These are phyloP conservation scores for Volucella zonaria DNA, from an alignment of 2,888 invertebrate species.

Conservation along the genomic window DNA sequence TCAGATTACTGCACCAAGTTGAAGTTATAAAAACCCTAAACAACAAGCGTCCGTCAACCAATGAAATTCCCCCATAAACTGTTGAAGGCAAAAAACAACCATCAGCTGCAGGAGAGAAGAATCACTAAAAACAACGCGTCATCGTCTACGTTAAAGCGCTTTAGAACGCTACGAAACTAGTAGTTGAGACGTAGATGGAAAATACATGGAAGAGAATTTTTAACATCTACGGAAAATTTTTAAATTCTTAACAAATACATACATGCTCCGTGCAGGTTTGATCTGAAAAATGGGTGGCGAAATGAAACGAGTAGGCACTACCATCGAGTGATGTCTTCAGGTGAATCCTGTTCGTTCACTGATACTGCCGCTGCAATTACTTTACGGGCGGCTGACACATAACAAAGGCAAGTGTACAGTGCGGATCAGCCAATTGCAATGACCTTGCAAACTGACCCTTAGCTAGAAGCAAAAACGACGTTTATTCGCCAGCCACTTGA, in stretches of 20 bases:
- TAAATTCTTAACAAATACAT: conserved; percentile 11
- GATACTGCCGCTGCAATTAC: background rate
- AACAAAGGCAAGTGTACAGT: background rate
- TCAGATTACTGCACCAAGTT: conserved; percentile 57
- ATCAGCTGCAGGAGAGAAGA: conserved; percentile 1
- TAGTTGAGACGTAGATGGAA: conserved; percentile 21
- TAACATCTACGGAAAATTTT: conserved; percentile 47
- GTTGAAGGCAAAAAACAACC: conserved; percentile 23
- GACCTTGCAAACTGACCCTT: conserved; percentile 60
- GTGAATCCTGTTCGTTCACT: background rate
- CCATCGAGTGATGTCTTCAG: background rate
- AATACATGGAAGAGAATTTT: conserved; percentile 20
- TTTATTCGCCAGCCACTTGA: background rate
- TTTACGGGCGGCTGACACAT: conserved; percentile 16
- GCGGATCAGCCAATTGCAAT: conserved; percentile 26
- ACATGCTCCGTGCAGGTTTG: background rate
- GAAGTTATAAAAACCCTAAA: conserved; percentile 54
- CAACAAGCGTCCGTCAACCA: conserved; percentile 33
- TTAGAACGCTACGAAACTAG: conserved; percentile 20
- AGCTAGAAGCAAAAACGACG: conserved; percentile 31
- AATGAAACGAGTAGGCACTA: background rate
- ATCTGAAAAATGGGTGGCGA: background rate
- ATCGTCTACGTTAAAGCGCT: background rate
- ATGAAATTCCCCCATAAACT: conserved; percentile 42
- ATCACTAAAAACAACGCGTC: conserved; percentile 40